Percentiles rank a stretch among this genome's conserved stretches.
Conservation (phyloP, 1,140 invertebrate species). For the Solenopsis fugax region DNA sequence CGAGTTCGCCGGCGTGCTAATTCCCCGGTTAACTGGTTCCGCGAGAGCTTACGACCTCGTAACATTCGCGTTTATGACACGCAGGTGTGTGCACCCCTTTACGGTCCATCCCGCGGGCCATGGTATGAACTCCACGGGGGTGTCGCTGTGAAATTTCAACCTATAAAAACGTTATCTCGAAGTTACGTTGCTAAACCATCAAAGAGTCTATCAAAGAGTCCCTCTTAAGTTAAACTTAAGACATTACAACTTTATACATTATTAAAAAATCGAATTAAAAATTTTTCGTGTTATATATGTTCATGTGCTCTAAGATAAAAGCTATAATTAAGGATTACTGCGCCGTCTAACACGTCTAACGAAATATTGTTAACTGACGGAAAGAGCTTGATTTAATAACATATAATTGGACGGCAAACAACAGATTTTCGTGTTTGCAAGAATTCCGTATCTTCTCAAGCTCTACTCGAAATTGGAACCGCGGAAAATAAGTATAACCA, state of each 20-base stretch:
- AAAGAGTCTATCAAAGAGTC: not conserved
- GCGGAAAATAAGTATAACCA: slow-evolving; percentile 25
- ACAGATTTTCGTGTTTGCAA: not conserved
- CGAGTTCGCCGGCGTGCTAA: slow-evolving; percentile 71
- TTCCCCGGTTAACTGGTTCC: slow-evolving; percentile 77
- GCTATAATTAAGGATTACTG: not conserved
- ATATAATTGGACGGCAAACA: not conserved
- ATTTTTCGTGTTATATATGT: not conserved
- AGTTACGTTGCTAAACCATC: not conserved
- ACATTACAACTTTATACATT: not conserved
- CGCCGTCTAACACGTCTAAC: not conserved
- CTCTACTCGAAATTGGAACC: not conserved
- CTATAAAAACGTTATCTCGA: slow-evolving; percentile 49
- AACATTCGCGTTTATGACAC: slow-evolving; percentile 69
- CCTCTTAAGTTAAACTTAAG: not conserved
- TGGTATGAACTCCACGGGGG: slow-evolving; percentile 21
- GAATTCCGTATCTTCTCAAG: not conserved
- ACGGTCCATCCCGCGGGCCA: slow-evolving; percentile 37
- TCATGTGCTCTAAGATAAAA: not conserved
- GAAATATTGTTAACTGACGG: not conserved
- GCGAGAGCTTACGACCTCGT: slow-evolving; percentile 56
- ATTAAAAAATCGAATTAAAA: not conserved
- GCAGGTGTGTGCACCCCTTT: slow-evolving; percentile 73
- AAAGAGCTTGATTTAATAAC: not conserved
- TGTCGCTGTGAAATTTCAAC: slow-evolving; percentile 22